These are phyloP conservation scores for Nomada goodeniana DNA, from an alignment of 2,888 invertebrate genomes.

Conservation along the genomic window DNA sequence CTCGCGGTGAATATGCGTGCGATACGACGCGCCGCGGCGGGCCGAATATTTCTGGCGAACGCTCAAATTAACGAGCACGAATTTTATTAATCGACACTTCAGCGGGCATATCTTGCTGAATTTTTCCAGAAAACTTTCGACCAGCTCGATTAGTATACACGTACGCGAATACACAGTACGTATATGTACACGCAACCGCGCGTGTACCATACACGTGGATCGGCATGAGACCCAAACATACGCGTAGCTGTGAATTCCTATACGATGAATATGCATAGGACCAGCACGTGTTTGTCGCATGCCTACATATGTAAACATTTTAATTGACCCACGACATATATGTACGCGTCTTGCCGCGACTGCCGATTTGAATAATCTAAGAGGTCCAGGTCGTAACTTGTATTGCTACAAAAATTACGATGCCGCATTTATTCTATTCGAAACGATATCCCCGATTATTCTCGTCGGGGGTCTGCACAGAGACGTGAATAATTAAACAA, in stretches of 20 bases:
- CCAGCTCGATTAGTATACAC: slow-evolving; percentile 27
- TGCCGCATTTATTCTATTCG: background rate
- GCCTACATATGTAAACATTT: slow-evolving; percentile 58
- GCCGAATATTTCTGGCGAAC: too few species aligned
- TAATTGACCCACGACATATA: slow-evolving; percentile 20
- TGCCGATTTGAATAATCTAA: slow-evolving; percentile 16
- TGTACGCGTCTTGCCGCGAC: background rate
- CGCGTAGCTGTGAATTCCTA: slow-evolving; percentile 54
- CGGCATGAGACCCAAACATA: slow-evolving; percentile 25
- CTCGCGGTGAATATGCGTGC: too few species aligned
- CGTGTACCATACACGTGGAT: background rate
- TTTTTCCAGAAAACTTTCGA: slow-evolving; percentile 1
- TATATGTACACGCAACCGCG: slow-evolving; percentile 4
- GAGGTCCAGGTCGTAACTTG: too few species aligned
- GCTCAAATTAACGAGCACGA: too few species aligned
- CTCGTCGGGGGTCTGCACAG: too few species aligned
- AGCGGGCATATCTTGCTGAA: background rate
- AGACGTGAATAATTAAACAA: too few species aligned
- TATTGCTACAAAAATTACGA: background rate
- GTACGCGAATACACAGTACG: slow-evolving; percentile 33
- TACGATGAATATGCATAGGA: slow-evolving; percentile 58
- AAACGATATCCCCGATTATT: background rate
- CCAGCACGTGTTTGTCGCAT: slow-evolving; percentile 42
- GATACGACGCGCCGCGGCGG: too few species aligned
- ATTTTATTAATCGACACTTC: slow-evolving; percentile 6